A percentile compares a stretch with the other conserved stretches of the same genome.
Conservation (phyloP, 2,113 vertebrate species). For the Pterophyllum scalare region DNA sequence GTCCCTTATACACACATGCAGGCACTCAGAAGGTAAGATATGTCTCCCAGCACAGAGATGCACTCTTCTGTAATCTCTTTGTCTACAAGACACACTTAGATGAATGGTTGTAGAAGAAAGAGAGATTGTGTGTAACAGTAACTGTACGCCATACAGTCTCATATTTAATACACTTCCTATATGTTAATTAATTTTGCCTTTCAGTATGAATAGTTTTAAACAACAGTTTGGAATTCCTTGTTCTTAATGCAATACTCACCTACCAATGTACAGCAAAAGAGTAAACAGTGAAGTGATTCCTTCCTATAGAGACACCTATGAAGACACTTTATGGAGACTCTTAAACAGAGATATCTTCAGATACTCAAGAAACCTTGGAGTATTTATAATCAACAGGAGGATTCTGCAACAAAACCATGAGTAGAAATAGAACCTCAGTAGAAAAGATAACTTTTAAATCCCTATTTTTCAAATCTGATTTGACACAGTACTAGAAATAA, state of each 20-base stretch:
- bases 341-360: no score
- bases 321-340: neutral
- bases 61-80: slow-evolving; percentile 70
- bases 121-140: slow-evolving; percentile 7
- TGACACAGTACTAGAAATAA: no score
- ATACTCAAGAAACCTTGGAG: no score
- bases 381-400: no score
- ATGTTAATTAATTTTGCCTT: neutral
- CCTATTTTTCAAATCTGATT: no score
- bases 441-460: no score
- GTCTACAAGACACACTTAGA: slow-evolving; percentile 67
- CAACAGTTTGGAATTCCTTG: neutral
- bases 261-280: neutral
- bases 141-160: neutral
- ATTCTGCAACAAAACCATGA: no score
- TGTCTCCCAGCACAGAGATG: slow-evolving; percentile 61
- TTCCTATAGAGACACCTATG: no score
- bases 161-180: neutral
- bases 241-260: neutral
- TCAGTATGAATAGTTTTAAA: neutral
- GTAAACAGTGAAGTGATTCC: neutral
- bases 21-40: slow-evolving; percentile 62
- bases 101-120: slow-evolving; percentile 45
- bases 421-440: no score
- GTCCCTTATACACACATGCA: slow-evolving; percentile 33